Conservation (phyloP, 2,113 vertebrate genomes). For the Protobothrops flavoviridis region DNA sequence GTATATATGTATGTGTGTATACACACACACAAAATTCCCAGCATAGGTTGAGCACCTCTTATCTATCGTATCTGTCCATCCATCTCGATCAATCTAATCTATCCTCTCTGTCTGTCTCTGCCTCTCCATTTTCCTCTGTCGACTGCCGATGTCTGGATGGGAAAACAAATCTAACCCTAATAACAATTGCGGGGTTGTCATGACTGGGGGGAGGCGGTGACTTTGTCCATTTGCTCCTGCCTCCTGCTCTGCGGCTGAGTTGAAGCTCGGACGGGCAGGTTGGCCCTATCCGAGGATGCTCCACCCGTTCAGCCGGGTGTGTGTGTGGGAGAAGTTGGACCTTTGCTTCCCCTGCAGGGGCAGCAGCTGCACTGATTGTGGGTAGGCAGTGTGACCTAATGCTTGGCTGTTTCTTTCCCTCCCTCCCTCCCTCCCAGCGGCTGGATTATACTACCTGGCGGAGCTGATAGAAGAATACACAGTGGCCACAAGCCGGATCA, state of each 20-base stretch:
- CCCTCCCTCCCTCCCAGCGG: constrained; percentile 71
- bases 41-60: no score
- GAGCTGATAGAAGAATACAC: constrained; percentile 97
- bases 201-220: neutral
- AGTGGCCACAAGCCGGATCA: constrained; percentile 90
- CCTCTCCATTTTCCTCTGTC: neutral
- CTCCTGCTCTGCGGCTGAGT: neutral
- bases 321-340: neutral
- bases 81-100: no score
- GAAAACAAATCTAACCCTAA: neutral
- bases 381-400: neutral
- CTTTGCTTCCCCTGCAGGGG: neutral
- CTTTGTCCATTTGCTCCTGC: neutral
- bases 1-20: no score
- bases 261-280: neutral
- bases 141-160: neutral
- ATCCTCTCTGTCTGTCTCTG: neutral
- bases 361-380: neutral
- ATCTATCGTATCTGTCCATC: no score
- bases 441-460: constrained; percentile 93
- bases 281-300: neutral
- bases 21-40: no score
- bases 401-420: neutral
- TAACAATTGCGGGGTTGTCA: neutral
- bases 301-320: neutral